phyloP scores from a whole-genome alignment of 1,140 invertebrate genomes.

The Drosophila cardini region DNA sequence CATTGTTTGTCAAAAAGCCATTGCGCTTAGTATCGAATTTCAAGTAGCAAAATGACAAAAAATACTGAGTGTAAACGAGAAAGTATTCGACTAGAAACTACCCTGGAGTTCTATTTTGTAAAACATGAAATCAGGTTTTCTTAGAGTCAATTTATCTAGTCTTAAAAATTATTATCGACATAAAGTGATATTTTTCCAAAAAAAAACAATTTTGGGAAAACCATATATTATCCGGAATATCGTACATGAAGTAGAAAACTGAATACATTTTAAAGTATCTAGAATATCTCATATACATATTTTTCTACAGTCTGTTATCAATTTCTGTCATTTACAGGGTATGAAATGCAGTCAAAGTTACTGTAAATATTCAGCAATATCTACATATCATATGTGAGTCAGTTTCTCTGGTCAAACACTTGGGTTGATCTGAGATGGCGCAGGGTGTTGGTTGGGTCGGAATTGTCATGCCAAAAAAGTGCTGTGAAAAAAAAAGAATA shows the following conservation, averaged over 20 bases:
- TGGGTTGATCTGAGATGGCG: conserved; percentile 16
- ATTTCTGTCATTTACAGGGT: background rate
- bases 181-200: too few relatives aligned
- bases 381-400: background rate
- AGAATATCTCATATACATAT: too few relatives aligned
- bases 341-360: background rate
- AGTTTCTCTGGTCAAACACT: conserved; percentile 28
- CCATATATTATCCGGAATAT: too few relatives aligned
- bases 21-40: conserved; percentile 76
- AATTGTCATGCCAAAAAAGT: conserved; percentile 29
- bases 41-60: conserved; percentile 38
- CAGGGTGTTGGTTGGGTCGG: conserved; percentile 32
- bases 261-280: too few relatives aligned
- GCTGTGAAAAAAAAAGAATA: conserved; percentile 14
- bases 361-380: background rate
- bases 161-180: too few relatives aligned
- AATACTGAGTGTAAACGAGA: background rate
- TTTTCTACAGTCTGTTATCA: too few relatives aligned
- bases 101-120: background rate
- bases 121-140: too few relatives aligned
- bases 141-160: too few relatives aligned
- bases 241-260: too few relatives aligned
- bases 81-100: background rate
- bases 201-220: too few relatives aligned
- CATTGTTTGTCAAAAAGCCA: conserved; percentile 83